Percentiles rank a stretch among this genome's conserved stretches.
Evolutionary conservation across 2,113 vertebrate genomes (phyloP).

Genomic region (Felis chaus): DNA sequence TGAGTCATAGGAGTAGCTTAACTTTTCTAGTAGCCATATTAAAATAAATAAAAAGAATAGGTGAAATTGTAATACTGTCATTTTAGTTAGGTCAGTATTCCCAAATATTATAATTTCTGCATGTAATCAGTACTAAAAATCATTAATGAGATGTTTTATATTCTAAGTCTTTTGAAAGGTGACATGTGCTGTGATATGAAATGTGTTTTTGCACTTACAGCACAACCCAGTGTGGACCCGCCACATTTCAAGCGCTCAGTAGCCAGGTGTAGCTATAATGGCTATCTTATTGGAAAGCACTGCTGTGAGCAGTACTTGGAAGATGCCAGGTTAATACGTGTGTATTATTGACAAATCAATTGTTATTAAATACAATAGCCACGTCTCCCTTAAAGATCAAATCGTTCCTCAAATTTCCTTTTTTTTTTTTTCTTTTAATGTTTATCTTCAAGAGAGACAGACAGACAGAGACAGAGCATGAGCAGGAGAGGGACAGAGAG

Average conservation of each 20-base stretch:
- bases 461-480: background rate
- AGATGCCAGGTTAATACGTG: background rate
- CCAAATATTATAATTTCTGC: background rate
- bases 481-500: background rate
- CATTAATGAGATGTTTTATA: background rate
- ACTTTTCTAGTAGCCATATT: conserved; percentile 9
- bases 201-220: background rate
- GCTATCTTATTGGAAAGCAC: background rate
- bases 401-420: background rate
- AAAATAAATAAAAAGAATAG: background rate
- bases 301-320: background rate
- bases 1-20: background rate
- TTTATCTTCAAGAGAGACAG: background rate
- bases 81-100: background rate
- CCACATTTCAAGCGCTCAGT: background rate
- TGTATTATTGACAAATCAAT: background rate
- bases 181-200: background rate
- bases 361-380: background rate
- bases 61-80: background rate
- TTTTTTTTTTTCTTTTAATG: background rate
- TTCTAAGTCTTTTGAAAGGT: background rate
- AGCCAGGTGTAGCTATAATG: background rate
- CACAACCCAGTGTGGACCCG: background rate
- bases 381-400: background rate
- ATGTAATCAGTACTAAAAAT: background rate